These are phyloP conservation scores for Ophion slaviceki DNA, from an alignment of 2,888 invertebrate genomes.

Conservation along the genomic window DNA sequence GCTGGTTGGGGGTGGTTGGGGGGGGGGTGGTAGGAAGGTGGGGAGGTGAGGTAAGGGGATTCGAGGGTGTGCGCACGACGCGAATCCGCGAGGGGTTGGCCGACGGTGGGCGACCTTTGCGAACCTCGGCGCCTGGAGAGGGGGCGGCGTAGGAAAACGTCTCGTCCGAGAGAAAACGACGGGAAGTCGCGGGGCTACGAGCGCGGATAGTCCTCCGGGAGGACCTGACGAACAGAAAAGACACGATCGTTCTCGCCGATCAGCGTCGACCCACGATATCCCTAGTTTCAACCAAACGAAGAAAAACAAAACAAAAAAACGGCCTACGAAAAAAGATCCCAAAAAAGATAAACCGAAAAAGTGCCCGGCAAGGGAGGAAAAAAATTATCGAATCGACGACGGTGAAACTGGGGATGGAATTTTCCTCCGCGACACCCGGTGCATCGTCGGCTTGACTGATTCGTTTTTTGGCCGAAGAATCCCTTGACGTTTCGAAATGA, in stretches of 20 bases:
- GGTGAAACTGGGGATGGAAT: not conserved
- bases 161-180: conserved; percentile 68
- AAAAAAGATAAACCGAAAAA: not conserved
- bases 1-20: too few relatives aligned
- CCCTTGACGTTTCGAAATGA: too few relatives aligned
- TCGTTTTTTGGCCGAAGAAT: not conserved
- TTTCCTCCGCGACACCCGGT: too few relatives aligned
- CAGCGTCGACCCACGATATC: not conserved
- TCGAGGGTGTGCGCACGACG: conserved; percentile 65
- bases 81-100: conserved; percentile 68
- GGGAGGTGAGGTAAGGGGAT: too few relatives aligned
- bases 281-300: not conserved
- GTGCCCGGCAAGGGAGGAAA: not conserved
- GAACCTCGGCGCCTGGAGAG: conserved; percentile 39
- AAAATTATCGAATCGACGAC: not conserved
- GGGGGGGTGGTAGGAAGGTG: too few relatives aligned
- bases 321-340: not conserved
- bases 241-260: conserved; percentile 33
- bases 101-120: conserved; percentile 58
- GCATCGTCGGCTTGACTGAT: not conserved
- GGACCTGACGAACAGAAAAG: conserved; percentile 64
- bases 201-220: conserved; percentile 72
- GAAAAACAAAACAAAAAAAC: not conserved
- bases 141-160: conserved; percentile 39
- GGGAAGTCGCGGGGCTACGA: conserved; percentile 66